Evolutionary conservation across 2,888 invertebrate species (phyloP), one percentile per base, ranked within the genome.

Genomic region (Xylota segnis): DNA sequence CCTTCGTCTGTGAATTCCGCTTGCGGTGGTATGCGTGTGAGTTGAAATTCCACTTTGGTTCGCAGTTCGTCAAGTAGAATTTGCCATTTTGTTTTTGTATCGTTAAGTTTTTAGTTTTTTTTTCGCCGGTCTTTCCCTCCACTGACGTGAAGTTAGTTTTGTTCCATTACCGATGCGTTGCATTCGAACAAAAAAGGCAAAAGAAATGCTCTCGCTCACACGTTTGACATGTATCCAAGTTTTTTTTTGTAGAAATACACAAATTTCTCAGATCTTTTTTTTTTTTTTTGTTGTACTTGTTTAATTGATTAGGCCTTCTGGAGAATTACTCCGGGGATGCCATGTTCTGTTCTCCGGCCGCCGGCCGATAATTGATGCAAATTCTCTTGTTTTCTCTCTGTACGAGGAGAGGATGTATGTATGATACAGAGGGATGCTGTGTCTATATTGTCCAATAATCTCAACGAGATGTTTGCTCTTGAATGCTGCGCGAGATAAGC

Each of bases 11-110:
- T 68, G 58, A 27, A 54, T 37, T 61, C 43, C 14, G 66, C 52
- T 58, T 78, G 71, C n/a, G 29, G 10, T 66, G 68, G 7, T 43
- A 37, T 63, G 23, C 34, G 34, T 9, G 23, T n/a, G 10, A 61
- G 56, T 10, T 58, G 5, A 54, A 56, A 56, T 50, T 50, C 54
- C 52, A 63, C 34, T 84, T 56, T 61, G 63, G 54, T 59, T 50
- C 68, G 40, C 9, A 23, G 40, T 77, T 65, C 72, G 76, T 86
- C 47, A 40, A 74, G 43, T 56, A 16, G 2, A 63, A 82, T 82
- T 71, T 77, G 66, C 68, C 78, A 76, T 87, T 87, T 86, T 84
- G 86, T 83, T 82, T 77, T 66, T 50, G 32, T 79, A 47, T 79
- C 72, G 76, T 82, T n/a, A 40, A 87, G 34, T 83, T 81, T 83